A percentile compares a stretch with the other conserved stretches of the same genome.
Evolutionary conservation across 2,888 invertebrate genomes (phyloP).

Genomic region (Monopis laevigella): DNA sequence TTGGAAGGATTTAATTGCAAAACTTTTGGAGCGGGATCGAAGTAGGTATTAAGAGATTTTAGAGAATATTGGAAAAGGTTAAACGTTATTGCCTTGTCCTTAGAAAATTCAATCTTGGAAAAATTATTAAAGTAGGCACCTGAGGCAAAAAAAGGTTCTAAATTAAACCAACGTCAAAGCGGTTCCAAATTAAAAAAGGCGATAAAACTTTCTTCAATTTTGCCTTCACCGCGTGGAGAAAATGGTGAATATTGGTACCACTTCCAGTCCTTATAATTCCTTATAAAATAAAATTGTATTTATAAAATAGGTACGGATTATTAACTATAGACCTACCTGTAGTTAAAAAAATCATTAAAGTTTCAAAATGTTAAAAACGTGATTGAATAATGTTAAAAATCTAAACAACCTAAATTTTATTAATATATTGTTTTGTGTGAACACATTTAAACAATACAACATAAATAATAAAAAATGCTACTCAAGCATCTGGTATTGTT

Average conservation of each 20-base stretch:
- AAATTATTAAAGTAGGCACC: slow-evolving; percentile 12
- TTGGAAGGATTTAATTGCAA: slow-evolving; percentile 4
- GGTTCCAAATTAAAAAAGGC: slow-evolving; percentile 23
- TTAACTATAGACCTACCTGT: too few relatives aligned
- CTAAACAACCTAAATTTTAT: too few relatives aligned
- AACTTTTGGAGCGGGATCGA: slow-evolving; percentile 1
- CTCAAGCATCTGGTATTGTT: too few relatives aligned
- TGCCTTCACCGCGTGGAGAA: slow-evolving; percentile 5
- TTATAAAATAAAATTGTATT: too few relatives aligned
- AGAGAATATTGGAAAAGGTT: slow-evolving; percentile 10
- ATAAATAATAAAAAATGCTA: too few relatives aligned
- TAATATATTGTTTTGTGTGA: too few relatives aligned
- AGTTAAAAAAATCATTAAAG: too few relatives aligned
- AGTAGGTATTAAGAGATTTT: slow-evolving; percentile 7
- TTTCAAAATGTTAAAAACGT: too few relatives aligned
- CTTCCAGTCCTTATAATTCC: too few relatives aligned
- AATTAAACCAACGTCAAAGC: slow-evolving; percentile 37
- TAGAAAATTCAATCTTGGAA: slow-evolving; percentile 11
- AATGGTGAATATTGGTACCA: slow-evolving; percentile 8
- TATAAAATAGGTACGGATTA: too few relatives aligned
- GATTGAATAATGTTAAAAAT: too few relatives aligned
- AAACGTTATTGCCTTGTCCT: slow-evolving; percentile 11
- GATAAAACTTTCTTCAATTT: slow-evolving; percentile 12
- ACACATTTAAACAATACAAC: too few relatives aligned
- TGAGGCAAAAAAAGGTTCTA: slow-evolving; percentile 29